Conservation (phyloP, 2,888 invertebrate genomes). For the Diabrotica balteata region DNA sequence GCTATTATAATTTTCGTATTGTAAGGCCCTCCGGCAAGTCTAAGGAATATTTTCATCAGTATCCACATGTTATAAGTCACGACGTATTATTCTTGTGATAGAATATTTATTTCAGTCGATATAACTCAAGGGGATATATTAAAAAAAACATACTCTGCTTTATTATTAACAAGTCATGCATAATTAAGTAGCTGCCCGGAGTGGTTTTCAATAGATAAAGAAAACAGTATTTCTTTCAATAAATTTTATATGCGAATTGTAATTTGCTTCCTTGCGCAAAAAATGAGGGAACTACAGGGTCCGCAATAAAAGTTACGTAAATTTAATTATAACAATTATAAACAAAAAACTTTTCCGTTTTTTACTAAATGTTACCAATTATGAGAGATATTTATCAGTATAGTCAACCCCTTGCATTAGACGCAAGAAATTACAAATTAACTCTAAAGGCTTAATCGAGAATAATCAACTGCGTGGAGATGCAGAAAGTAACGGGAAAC, state of each 20-base stretch:
- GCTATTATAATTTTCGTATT: too few species aligned
- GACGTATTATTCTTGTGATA: background rate
- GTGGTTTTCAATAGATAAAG: constrained; percentile 30
- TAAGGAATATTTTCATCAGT: constrained; percentile 9
- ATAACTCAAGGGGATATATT: constrained; percentile 27
- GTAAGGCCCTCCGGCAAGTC: background rate
- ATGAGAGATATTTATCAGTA: too few species aligned
- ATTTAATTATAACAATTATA: too few species aligned
- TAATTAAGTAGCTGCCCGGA: constrained; percentile 32
- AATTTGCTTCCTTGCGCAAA: constrained; percentile 27
- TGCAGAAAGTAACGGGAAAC: too few species aligned
- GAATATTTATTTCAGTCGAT: constrained; percentile 15
- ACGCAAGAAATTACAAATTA: too few species aligned
- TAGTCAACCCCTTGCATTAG: too few species aligned
- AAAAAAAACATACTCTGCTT: constrained; percentile 30
- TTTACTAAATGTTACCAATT: too few species aligned
- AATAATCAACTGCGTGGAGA: too few species aligned
- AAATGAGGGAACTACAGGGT: constrained; percentile 3
- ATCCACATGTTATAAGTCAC: constrained; percentile 7
- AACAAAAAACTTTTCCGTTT: too few species aligned
- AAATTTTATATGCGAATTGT: constrained; percentile 32
- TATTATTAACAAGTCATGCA: constrained; percentile 37
- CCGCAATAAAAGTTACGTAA: too few species aligned
- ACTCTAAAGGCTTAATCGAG: too few species aligned
- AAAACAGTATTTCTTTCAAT: constrained; percentile 33